Conservation (phyloP, 2,797 vertebrate genomes). For the Loriculus beryllinus region DNA sequence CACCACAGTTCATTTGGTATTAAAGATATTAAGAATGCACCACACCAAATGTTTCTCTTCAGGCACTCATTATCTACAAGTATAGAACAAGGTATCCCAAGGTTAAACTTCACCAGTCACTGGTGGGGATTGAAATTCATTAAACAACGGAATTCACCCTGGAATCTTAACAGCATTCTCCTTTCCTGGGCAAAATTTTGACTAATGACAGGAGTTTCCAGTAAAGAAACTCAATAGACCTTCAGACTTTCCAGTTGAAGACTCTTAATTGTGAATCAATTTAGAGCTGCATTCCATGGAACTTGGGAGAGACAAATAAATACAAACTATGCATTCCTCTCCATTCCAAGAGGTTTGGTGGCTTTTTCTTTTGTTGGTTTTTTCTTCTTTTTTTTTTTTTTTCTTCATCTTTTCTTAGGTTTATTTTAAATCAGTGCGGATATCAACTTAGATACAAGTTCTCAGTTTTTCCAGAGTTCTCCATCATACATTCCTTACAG, state of each 20-base stretch:
- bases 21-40: not conserved
- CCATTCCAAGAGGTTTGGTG: not conserved
- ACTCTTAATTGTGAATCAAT: not conserved
- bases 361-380: not conserved
- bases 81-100: not conserved
- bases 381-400: not conserved
- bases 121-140: not conserved
- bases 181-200: not conserved
- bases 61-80: not conserved
- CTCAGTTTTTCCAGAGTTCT: not conserved
- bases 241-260: not conserved
- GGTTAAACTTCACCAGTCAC: not conserved
- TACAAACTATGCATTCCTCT: not conserved
- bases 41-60: not conserved
- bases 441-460: not conserved
- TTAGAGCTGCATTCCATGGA: not conserved
- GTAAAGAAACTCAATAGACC: constrained; percentile 2
- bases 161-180: not conserved
- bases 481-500: not conserved
- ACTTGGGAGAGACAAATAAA: not conserved
- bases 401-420: not conserved
- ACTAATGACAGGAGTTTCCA: not conserved
- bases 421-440: not conserved
- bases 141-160: not conserved
- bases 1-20: not conserved